Base-by-base conservation (phyloP, 2,113 vertebrate genomes). In the Noturus placidus region DNA sequence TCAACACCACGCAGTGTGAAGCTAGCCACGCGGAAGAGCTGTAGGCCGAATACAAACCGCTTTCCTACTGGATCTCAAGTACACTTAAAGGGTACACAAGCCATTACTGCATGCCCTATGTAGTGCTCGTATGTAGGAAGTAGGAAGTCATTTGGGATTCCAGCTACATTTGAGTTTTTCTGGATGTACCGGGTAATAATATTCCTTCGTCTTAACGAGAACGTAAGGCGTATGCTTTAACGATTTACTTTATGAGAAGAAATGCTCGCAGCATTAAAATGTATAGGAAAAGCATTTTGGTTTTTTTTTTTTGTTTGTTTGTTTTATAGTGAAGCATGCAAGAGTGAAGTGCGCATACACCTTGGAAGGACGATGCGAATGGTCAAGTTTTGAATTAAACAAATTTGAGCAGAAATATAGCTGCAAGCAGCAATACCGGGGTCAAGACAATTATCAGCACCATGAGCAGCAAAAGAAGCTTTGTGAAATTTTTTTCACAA, bases 1-100 rank as follows among this genome's bases (percentile, higher is more conserved):
- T 84, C 83, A 70, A 84, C 38, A 9, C 50, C 46, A 38, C 33
- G 20, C 22, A 46, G 33, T 30, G 35, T 83, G 83, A 90, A 86
- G 50, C 79, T 3, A 8, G 86, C 76, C 1, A 33, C 42, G 38
- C 46, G 17, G 72, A 46, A 46, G 3, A 33, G 30, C 30, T 19
- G 38, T 17, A 33, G 20, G 20, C 27, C 11, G 42, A 19, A 6
- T 5, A 27, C 38, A 20, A 61, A 33, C 15, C 84, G 13, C 3
- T 35, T n/a, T 17, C 17, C 30, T 11, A 13, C 20, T 22, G 78
- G 30, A 38, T 15, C 25, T 82, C 10, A 46, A 63, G 57, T 63
- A 8, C 80, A 63, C 57, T 27, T 59, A 56, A 1, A 79, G 50
- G 6, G 46, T 15, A 14, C 8, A 76, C 35, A 27, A 14, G 20